phyloP scores from a whole-genome alignment of 2,888 invertebrate species.

The Lacanobia oleracea region DNA sequence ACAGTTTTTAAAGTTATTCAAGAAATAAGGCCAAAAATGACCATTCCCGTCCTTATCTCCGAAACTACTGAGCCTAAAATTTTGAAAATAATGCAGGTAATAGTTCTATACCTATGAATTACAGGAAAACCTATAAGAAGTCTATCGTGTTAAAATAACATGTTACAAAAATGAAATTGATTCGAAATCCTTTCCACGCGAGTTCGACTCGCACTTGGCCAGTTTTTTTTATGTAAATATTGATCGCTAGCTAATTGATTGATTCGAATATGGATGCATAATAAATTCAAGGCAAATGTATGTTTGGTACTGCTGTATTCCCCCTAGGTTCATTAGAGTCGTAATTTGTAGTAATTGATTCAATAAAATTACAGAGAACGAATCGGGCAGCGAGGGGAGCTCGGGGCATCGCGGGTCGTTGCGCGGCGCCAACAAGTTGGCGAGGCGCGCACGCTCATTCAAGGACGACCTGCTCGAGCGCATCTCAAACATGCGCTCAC shows the following conservation, averaged over 20 bases:
- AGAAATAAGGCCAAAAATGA: too few relatives aligned
- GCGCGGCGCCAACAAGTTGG: slow-evolving; percentile 95
- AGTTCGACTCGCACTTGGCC: too few relatives aligned
- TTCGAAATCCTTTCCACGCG: too few relatives aligned
- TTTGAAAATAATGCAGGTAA: too few relatives aligned
- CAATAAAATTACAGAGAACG: slow-evolving; percentile 82
- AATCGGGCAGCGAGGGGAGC: slow-evolving; percentile 88
- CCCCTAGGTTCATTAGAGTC: slow-evolving; percentile 33
- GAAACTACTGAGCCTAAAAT: too few relatives aligned
- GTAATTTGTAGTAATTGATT: slow-evolving; percentile 61
- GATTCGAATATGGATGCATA: slow-evolving; percentile 10
- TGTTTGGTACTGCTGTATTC: slow-evolving; percentile 8
- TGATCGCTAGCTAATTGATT: slow-evolving; percentile 1
- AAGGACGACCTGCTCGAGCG: slow-evolving; percentile 98
- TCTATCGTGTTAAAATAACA: too few relatives aligned
- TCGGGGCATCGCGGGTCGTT: slow-evolving; percentile 94
- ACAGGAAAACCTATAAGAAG: too few relatives aligned
- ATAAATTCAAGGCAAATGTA: slow-evolving; percentile 6
- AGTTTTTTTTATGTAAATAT: background rate
- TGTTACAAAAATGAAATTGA: too few relatives aligned
- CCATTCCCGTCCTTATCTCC: too few relatives aligned
- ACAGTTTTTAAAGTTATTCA: too few relatives aligned
- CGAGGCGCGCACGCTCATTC: slow-evolving; percentile 96
- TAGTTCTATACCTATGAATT: too few relatives aligned
- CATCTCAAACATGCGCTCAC: slow-evolving; percentile 97